Conservation (phyloP, 2,888 invertebrate genomes). For the Aethes cnicana region DNA sequence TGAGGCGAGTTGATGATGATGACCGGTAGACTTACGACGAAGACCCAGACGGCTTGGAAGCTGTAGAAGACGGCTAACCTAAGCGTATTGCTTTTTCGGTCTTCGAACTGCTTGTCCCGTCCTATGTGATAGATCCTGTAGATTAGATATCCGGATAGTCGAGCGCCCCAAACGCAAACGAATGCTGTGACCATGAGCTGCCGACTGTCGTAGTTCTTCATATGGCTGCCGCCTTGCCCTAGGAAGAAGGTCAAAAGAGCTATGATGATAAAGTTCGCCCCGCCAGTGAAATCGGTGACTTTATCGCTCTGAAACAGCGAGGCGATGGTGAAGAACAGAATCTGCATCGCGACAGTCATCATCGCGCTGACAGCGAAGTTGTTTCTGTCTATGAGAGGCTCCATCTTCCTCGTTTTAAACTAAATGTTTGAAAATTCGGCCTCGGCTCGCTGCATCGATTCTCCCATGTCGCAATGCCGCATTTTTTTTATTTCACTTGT, state of each 20-base stretch:
- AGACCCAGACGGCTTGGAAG: conserved; percentile 96
- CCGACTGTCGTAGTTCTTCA: conserved; percentile 91
- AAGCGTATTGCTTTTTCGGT: conserved; percentile 91
- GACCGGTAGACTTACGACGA: conserved; percentile 94
- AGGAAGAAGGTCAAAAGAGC: conserved; percentile 93
- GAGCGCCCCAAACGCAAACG: conserved; percentile 93
- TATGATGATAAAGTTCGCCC: conserved; percentile 94
- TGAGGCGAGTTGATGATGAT: conserved; percentile 94
- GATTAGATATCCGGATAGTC: conserved; percentile 93
- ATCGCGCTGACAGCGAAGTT: conserved; percentile 94
- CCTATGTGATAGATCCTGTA: conserved; percentile 95
- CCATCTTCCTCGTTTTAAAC: conserved; percentile 79
- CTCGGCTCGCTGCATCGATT: conserved; percentile 57
- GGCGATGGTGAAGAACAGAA: conserved; percentile 93
- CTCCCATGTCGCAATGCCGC: conserved; percentile 65
- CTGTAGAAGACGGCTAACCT: conserved; percentile 97
- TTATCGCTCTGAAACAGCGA: conserved; percentile 94
- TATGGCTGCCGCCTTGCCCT: conserved; percentile 87
- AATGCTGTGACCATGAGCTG: conserved; percentile 95
- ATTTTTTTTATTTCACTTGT: conserved; percentile 46
- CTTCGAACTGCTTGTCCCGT: conserved; percentile 94
- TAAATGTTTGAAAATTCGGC: conserved; percentile 56
- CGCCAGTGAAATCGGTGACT: conserved; percentile 96
- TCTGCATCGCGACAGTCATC: conserved; percentile 91
- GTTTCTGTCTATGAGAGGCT: conserved; percentile 89